Base-by-base conservation (phyloP, 2,888 invertebrate species). In the Amblyjoppa fuscipennis region DNA sequence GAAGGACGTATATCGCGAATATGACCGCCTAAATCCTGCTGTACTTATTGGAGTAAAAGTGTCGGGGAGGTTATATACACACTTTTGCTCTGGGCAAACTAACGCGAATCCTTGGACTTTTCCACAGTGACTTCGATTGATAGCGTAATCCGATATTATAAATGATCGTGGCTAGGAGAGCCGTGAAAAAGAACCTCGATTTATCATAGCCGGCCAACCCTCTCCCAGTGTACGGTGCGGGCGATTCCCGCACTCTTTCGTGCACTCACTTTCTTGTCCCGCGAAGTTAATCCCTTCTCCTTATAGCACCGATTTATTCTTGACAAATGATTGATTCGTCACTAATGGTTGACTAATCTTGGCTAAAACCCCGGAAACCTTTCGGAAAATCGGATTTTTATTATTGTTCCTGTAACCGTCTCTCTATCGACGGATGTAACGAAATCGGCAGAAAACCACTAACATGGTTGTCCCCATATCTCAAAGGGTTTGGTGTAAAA, bases 131-230 rank as follows among this genome's bases (percentile, higher is more conserved):
- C 90, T 90, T 88, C 90, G 90, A 91, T 90, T 88, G 91, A 91
- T 91, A 89, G 90, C 89, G 88, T 91, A 91, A 91, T 90, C 90
- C 90, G 88, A 91, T 90, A 91, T 91, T 91, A 91, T 90, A 90
- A 91, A 91, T 90, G 91, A 88, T 83, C 70, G 64, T 49, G 81
- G 81, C 81, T 68, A 83, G 45, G 74, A 68, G 81, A 82, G 86
- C 76, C 83, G 73, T 71, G 76, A 85, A 86, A 86, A 89, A 89
- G 88, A 90, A 90, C 83, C 74, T 87, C 84, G 85, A 91, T 91
- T 90, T 90, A 89, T 91, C 91, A 91, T 81, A 38, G 76, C 71
- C 56, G 80, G 80, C 87, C 82, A 83, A 51, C 69, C 49, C 45
- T 45, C 77, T 70, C 45, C 49, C 28, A 6, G 74, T 45, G 45